phyloP scores from a whole-genome alignment of 1,140 invertebrate genomes.

The Leptinotarsa lineolata region DNA sequence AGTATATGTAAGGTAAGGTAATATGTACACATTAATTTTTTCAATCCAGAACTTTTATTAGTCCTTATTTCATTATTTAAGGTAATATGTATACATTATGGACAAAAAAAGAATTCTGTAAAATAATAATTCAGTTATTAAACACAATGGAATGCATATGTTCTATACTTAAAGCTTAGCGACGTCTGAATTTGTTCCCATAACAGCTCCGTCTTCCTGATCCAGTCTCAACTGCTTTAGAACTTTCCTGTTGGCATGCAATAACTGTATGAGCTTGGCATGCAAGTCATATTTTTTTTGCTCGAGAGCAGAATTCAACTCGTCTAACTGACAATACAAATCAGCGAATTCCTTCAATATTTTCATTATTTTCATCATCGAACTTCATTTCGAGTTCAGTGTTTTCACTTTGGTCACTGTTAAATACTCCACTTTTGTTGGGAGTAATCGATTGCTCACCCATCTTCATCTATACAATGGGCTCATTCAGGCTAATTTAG shows the following conservation, averaged over 20 bases:
- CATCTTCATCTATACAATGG: conserved; percentile 8
- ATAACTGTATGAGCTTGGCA: conserved; percentile 69
- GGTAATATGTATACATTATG: background rate
- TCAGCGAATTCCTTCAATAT: conserved; percentile 60
- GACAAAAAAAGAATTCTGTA: background rate
- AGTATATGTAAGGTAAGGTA: too few species aligned
- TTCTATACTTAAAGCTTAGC: conserved; percentile 15
- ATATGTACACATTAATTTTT: too few species aligned
- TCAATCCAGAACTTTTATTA: background rate
- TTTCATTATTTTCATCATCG: conserved; percentile 28
- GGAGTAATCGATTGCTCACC: conserved; percentile 11
- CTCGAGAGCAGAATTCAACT: conserved; percentile 76
- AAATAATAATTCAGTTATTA: background rate
- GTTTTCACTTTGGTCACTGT: conserved; percentile 5
- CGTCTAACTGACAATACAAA: conserved; percentile 73
- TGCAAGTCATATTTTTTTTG: conserved; percentile 79
- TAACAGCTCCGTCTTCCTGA: background rate
- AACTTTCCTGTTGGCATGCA: conserved; percentile 75
- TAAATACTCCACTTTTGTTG: conserved; percentile 2
- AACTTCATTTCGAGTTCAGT: conserved; percentile 5
- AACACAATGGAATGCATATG: background rate
- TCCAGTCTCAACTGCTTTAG: conserved; percentile 60
- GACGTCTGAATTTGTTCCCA: background rate
- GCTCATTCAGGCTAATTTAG: too few species aligned
- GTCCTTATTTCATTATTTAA: background rate